Conservation (phyloP, 2,797 vertebrate species). For the Dromococcyx pavoninus region DNA sequence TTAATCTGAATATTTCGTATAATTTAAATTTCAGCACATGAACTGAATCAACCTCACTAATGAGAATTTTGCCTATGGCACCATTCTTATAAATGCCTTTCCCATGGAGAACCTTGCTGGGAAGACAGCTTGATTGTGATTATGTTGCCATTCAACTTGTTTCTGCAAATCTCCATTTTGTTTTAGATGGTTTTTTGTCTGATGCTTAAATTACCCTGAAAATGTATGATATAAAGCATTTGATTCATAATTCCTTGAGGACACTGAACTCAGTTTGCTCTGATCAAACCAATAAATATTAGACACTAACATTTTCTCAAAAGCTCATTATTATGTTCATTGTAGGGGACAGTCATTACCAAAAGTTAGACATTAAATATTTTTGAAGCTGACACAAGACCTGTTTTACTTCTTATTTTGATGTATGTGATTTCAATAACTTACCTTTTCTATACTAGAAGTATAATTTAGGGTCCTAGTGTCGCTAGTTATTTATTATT, state of each 20-base stretch:
- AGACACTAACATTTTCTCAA: background rate
- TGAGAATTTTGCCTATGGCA: constrained; percentile 37
- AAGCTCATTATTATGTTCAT: background rate
- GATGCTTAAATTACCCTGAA: background rate
- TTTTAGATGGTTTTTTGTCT: constrained; percentile 2
- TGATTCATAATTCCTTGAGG: background rate
- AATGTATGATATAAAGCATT: background rate
- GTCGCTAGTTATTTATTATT: background rate
- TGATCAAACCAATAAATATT: background rate
- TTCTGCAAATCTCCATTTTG: background rate
- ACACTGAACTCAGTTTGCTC: background rate
- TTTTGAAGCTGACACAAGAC: background rate
- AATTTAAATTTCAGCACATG: constrained; percentile 23
- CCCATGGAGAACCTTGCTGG: constrained; percentile 14
- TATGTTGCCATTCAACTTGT: constrained; percentile 15
- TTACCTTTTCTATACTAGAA: background rate
- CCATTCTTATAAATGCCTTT: background rate
- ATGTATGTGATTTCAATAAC: background rate
- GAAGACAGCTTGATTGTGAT: constrained; percentile 36
- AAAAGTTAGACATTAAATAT: background rate
- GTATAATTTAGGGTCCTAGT: background rate
- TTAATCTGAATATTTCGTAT: constrained; percentile 10
- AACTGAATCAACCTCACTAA: constrained; percentile 51
- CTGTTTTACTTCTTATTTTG: background rate
- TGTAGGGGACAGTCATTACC: background rate